These are phyloP conservation scores for Sarotherodon lohbergeri DNA, from an alignment of 2,113 vertebrate species.

Conservation along the genomic window DNA sequence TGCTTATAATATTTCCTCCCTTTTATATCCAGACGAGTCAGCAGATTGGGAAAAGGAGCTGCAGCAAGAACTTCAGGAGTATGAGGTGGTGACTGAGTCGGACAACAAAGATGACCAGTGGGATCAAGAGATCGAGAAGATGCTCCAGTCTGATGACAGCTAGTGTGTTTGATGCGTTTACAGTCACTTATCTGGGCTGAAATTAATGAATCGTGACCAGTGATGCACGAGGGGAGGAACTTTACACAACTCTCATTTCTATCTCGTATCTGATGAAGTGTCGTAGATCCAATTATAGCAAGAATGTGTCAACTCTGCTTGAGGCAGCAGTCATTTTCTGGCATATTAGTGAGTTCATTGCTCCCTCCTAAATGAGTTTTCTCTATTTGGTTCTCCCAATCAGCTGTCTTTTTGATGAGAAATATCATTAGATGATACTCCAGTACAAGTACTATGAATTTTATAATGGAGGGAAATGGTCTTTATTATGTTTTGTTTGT, in stretches of 20 bases:
- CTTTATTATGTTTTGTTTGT: background rate
- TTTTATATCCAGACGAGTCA: conserved; percentile 74
- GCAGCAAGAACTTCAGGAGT: conserved; percentile 92
- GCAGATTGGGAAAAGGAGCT: conserved; percentile 94
- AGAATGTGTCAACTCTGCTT: background rate
- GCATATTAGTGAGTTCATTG: background rate
- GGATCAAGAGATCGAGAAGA: conserved; percentile 94
- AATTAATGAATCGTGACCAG: background rate
- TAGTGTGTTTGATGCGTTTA: conserved; percentile 23
- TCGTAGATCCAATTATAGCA: background rate
- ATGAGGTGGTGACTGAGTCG: conserved; percentile 85
- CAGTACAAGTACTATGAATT: background rate
- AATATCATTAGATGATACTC: conserved; percentile 6
- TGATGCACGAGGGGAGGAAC: background rate
- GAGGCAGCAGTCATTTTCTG: background rate
- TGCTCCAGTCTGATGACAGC: conserved; percentile 82
- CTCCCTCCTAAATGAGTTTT: background rate
- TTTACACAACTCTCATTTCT: background rate
- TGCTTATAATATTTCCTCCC: background rate
- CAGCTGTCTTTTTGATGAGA: background rate
- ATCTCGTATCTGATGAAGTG: background rate
- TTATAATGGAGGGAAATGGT: background rate
- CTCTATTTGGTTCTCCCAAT: background rate
- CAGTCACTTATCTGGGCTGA: background rate
- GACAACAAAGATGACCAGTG: conserved; percentile 89